These are phyloP conservation scores for Empis livida DNA, from an alignment of 2,888 invertebrate species.

Conservation along the genomic window DNA sequence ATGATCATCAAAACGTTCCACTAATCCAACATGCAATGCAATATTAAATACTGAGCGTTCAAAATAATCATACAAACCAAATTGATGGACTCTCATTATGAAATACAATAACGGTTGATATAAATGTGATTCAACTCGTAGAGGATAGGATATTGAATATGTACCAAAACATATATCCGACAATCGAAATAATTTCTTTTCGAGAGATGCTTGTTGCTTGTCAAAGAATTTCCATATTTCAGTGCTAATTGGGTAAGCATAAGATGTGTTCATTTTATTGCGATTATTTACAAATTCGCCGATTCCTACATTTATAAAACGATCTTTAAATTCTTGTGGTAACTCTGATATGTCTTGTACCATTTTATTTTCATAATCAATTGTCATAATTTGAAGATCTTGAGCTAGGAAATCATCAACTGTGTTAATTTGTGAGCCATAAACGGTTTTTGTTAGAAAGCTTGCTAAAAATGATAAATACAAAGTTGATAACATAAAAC, in stretches of 20 bases:
- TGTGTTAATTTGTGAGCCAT: conserved; percentile 21
- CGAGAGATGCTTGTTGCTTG: conserved; percentile 18
- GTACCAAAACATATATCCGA: conserved; percentile 25
- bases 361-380: conserved; percentile 26
- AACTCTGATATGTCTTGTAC: not conserved
- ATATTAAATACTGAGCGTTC: conserved; percentile 6
- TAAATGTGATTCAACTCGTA: conserved; percentile 12
- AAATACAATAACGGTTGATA: conserved; percentile 13
- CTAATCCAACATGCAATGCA: conserved; percentile 19
- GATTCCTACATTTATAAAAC: not conserved
- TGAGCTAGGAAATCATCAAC: conserved; percentile 20
- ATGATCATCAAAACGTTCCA: not conserved
- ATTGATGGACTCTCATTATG: too few relatives aligned
- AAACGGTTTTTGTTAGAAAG: conserved; percentile 22
- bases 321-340: not conserved
- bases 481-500: conserved; percentile 15
- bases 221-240: conserved; percentile 24
- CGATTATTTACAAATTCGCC: conserved; percentile 3
- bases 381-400: conserved; percentile 23
- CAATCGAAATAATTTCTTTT: conserved; percentile 21
- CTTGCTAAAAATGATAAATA: conserved; percentile 26
- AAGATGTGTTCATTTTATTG: conserved; percentile 20
- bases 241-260: conserved; percentile 22
- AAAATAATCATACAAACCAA: too few relatives aligned
- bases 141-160: conserved; percentile 10